These are phyloP conservation scores for Heterodera carotae DNA, from an alignment of 1,140 invertebrate species.

Conservation along the genomic window DNA sequence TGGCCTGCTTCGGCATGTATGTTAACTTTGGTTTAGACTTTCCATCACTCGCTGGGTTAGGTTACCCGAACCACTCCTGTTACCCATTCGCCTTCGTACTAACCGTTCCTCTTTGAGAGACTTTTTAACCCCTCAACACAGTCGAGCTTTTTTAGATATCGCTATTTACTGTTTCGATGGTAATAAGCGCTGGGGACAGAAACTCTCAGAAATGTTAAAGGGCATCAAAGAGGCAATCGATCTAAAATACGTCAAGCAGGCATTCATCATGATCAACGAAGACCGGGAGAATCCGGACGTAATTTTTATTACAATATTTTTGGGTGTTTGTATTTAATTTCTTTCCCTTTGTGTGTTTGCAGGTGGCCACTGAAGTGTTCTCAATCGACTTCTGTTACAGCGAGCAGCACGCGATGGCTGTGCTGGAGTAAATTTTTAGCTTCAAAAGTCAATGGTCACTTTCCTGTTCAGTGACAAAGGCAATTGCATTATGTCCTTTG, in stretches of 20 bases:
- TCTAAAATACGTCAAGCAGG: constrained; percentile 32
- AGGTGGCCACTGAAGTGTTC: constrained; percentile 36
- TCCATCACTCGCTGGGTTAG: too few relatives aligned
- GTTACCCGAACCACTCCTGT: too few relatives aligned
- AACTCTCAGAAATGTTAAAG: constrained; percentile 37
- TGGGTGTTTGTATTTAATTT: neutral
- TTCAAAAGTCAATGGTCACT: too few relatives aligned
- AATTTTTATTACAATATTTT: too few relatives aligned
- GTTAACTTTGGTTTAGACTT: too few relatives aligned
- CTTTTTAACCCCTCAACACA: too few relatives aligned
- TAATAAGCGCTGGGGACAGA: constrained; percentile 32
- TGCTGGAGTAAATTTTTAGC: constrained; percentile 25
- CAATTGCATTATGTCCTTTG: constrained; percentile 22
- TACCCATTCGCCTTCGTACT: too few relatives aligned
- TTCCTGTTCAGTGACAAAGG: constrained; percentile 34
- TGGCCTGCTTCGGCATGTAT: too few relatives aligned
- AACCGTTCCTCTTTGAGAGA: too few relatives aligned
- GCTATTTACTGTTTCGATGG: constrained; percentile 32
- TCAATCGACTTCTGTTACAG: constrained; percentile 22
- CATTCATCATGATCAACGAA: constrained; percentile 35
- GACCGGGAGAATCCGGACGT: constrained; percentile 22
- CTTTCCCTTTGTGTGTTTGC: constrained; percentile 19
- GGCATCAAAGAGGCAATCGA: constrained; percentile 41
- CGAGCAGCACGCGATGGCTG: constrained; percentile 1
- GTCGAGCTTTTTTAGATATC: constrained; percentile 36